A percentile compares a stretch with the other conserved stretches of the same genome.
These are phyloP conservation scores for Formicarius rufipectus DNA, from an alignment of 2,113 vertebrate species.

Conservation along the genomic window DNA sequence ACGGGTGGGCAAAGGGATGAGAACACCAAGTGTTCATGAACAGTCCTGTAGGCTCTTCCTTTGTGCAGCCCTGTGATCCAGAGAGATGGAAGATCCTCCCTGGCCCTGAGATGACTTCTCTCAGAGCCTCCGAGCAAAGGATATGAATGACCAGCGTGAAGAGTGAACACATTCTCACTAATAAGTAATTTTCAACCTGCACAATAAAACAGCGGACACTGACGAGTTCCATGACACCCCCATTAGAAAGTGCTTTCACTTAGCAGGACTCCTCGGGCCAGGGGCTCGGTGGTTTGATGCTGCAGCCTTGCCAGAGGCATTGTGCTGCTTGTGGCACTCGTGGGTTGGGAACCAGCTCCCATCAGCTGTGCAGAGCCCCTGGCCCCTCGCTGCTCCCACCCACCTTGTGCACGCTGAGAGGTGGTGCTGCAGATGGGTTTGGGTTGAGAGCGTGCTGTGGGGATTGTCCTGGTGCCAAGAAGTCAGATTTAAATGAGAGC, in stretches of 20 bases:
- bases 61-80: accelerated
- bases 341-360: not conserved
- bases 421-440: not conserved
- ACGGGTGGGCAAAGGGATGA: not conserved
- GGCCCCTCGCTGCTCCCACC: not conserved
- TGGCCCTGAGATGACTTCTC: not conserved
- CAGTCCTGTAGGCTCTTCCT: not conserved
- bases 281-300: not conserved
- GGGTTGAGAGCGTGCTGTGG: accelerated
- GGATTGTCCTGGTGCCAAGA: not conserved
- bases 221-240: constrained; percentile 12
- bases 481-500: not conserved
- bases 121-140: not conserved
- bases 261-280: not conserved
- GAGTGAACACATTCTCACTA: not conserved
- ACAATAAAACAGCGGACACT: not conserved
- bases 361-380: not conserved
- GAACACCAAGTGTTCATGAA: not conserved
- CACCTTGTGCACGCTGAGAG: not conserved
- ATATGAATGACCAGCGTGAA: not conserved
- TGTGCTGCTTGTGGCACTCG: not conserved
- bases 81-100: not conserved
- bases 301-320: not conserved
- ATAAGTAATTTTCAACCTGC: not conserved
- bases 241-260: constrained; percentile 1